Evolutionary conservation across 2,888 invertebrate species (phyloP).

Genomic region (Branchipolynoe longqiensis): DNA sequence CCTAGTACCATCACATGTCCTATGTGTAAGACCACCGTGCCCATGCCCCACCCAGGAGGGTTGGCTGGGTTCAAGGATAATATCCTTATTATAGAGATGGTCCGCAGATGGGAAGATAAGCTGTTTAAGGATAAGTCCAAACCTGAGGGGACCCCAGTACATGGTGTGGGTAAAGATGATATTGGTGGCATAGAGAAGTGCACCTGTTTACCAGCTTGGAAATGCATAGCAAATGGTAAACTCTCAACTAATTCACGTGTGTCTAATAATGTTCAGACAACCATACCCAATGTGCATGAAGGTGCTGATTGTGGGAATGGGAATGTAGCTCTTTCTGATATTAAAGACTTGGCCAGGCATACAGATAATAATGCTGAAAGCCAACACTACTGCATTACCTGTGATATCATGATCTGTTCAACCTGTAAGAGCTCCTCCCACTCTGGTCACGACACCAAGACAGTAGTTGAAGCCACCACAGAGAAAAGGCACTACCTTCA

Average conservation of each 20-base stretch:
- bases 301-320: neutral
- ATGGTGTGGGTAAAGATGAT: neutral
- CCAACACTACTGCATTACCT: slow-evolving; percentile 46
- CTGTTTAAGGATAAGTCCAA: neutral
- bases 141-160: neutral
- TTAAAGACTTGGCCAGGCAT: neutral
- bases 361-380: slow-evolving; percentile 23
- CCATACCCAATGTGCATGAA: too few species aligned
- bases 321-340: neutral
- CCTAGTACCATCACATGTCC: neutral
- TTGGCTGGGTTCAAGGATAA: slow-evolving; percentile 38
- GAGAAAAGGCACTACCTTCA: slow-evolving; percentile 57
- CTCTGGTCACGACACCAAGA: slow-evolving; percentile 17
- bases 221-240: slow-evolving; percentile 14
- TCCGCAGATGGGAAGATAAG: slow-evolving; percentile 32
- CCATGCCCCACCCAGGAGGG: neutral
- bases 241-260: too few species aligned
- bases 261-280: too few species aligned
- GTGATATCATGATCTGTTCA: slow-evolving; percentile 54
- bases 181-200: neutral
- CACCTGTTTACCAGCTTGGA: slow-evolving; percentile 37
- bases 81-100: slow-evolving; percentile 29
- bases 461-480: slow-evolving; percentile 17
- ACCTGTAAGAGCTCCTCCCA: slow-evolving; percentile 30
- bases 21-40: slow-evolving; percentile 23